These are phyloP conservation scores for Coracopsis vasa DNA, from an alignment of 2,113 vertebrate genomes.

Conservation along the genomic window DNA sequence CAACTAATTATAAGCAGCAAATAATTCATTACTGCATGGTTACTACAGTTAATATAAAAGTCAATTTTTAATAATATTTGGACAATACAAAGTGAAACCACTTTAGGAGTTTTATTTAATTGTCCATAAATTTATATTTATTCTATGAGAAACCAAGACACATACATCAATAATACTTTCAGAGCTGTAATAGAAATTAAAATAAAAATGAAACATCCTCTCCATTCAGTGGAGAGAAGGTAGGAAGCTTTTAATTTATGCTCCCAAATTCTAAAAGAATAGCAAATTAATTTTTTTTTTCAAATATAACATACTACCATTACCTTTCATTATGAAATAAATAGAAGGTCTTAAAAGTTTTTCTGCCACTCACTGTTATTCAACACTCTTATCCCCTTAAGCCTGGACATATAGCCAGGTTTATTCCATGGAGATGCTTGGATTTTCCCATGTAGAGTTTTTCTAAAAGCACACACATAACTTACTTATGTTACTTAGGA, in stretches of 20 bases:
- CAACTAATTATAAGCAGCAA: background rate
- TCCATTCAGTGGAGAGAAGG: background rate
- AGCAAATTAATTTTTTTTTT: background rate
- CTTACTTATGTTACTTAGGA: background rate
- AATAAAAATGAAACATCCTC: background rate
- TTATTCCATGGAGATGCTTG: background rate
- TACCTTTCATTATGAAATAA: background rate
- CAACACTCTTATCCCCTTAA: background rate
- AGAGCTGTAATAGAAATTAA: background rate
- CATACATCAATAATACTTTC: background rate
- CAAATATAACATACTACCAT: accelerated
- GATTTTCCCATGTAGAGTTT: background rate
- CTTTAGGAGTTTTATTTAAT: background rate
- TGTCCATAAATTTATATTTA: background rate
- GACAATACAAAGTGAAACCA: background rate
- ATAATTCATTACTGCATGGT: background rate
- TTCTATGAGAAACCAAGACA: background rate
- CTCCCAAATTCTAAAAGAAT: background rate
- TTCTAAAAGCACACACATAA: background rate
- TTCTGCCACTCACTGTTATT: background rate
- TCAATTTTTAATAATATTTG: background rate
- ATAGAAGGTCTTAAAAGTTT: background rate
- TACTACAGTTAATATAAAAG: background rate
- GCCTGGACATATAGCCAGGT: background rate
- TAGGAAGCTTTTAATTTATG: background rate